Evolutionary conservation across 2,888 invertebrate species (phyloP), one percentile per base, ranked within the genome.

Genomic region (Polia nebulosa): DNA sequence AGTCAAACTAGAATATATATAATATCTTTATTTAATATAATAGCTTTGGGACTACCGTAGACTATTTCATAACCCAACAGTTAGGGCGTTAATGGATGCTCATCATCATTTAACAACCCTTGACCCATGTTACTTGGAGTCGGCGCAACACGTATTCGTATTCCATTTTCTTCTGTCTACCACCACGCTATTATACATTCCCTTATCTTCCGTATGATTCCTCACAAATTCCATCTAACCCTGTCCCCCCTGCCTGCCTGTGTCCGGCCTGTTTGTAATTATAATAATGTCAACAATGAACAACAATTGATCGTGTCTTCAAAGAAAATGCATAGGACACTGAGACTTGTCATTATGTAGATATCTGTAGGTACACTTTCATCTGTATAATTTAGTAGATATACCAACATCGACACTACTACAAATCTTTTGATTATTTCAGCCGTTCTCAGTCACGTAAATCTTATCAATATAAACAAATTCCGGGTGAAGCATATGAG

Each of bases 391-490:
- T 70, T 65, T 55, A 55, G n/a, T 20, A 20, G 36, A 27, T 22
- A 4, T 1, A 15, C 13, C 22, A 64, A 49, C 27, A 49, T 11
- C 25, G 45, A 39, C 22, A 45, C 17, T 56, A 2, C 1, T n/a
- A 57, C 22, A 47, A 49, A 36, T 25, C 9, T 44, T 51, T 7
- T n/a, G 7, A 73, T 72, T 44, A 75, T 22, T 45, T 17, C 39
- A 57, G 32, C 39, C 34, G 25, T 68, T 52, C 6, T 20, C 25
- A 47, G 69, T 72, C 72, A 72, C 72, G 57, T 76, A 53, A 25
- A 53, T 53, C 39, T 68, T 76, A 72, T 58, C 76, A 47, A 58
- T 17, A 44, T 76, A 68, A 55, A 75, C 52, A 74, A 55, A 68
- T 17, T 71, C 49, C 20, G 15, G 13, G 20, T 29, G 8, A 41